Evolutionary conservation across 2,888 invertebrate genomes (phyloP).

Genomic region (Tetheella fluctuosa): DNA sequence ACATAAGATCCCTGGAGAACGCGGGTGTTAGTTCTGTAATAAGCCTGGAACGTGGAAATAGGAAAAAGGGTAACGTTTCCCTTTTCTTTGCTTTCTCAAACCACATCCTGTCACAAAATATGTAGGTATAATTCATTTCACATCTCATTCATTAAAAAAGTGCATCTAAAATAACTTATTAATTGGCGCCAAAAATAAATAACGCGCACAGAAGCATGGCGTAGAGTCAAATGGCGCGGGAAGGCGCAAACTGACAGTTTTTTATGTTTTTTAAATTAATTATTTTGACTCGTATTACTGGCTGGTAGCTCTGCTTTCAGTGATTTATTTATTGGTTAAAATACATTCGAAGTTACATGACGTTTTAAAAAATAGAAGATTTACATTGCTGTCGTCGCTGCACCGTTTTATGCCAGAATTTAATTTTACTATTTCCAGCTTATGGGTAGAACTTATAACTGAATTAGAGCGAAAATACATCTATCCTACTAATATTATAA

Average conservation of each 20-base stretch:
- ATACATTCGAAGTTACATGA: slow-evolving; percentile 12
- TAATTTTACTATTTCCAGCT: too few relatives aligned
- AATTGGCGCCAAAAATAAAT: slow-evolving; percentile 67
- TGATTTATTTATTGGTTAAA: slow-evolving; percentile 48
- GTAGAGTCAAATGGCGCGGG: slow-evolving; percentile 67
- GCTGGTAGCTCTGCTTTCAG: slow-evolving; percentile 48
- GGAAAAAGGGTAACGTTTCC: too few relatives aligned
- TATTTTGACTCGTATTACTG: slow-evolving; percentile 41
- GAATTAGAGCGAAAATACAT: too few relatives aligned
- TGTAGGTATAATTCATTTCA: neutral
- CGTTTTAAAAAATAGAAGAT: slow-evolving; percentile 1
- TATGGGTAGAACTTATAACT: too few relatives aligned
- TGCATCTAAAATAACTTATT: slow-evolving; percentile 43
- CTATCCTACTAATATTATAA: too few relatives aligned
- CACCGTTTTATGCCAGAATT: neutral
- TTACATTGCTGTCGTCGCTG: neutral
- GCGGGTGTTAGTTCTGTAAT: too few relatives aligned
- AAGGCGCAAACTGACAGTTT: slow-evolving; percentile 68
- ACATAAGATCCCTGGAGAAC: too few relatives aligned
- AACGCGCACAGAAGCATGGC: slow-evolving; percentile 52
- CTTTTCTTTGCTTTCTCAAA: too few relatives aligned
- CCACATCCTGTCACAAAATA: too few relatives aligned
- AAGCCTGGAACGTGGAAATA: too few relatives aligned
- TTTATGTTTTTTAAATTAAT: slow-evolving; percentile 49
- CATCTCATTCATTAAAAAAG: slow-evolving; percentile 21